Conservation (phyloP, 2,113 vertebrate genomes). For the Pollimyrus isidori region DNA sequence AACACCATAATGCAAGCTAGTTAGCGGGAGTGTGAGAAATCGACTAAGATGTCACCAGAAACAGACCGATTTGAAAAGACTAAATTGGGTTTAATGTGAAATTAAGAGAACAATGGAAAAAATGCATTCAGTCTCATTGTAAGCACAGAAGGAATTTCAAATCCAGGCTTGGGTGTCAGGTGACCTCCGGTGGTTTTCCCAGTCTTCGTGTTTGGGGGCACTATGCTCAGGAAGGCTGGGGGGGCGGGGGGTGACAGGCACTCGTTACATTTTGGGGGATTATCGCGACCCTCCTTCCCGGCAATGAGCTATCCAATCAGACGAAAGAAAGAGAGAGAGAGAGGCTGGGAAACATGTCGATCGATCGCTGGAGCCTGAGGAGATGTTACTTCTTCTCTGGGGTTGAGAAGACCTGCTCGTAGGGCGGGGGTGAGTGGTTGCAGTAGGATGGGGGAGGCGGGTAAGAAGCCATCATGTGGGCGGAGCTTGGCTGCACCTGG, state of each 20-base stretch:
- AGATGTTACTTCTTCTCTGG: constrained; percentile 65
- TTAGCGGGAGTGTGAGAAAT: not conserved
- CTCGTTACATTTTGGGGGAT: not conserved
- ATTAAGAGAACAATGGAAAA: not conserved
- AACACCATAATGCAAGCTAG: not conserved
- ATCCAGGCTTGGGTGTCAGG: not conserved
- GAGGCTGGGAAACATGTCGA: not conserved
- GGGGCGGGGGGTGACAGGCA: not conserved
- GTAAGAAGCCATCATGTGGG: constrained; percentile 72
- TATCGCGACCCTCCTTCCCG: not conserved
- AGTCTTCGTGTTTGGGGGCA: not conserved
- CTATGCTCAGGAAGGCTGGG: not conserved
- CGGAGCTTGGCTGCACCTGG: constrained; percentile 69
- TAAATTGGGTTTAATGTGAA: not conserved
- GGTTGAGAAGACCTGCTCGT: constrained; percentile 86
- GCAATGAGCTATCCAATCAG: not conserved
- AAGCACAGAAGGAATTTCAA: not conserved
- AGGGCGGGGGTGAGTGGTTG: constrained; percentile 87
- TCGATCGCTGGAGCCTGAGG: not conserved
- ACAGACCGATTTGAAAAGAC: not conserved
- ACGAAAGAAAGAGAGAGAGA: not conserved
- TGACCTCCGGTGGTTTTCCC: not conserved
- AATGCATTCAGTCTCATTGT: not conserved
- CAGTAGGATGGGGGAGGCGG: constrained; percentile 90
- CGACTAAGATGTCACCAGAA: not conserved